These are phyloP conservation scores for Lutraria rhynchaena DNA, from an alignment of 1,140 invertebrate genomes.

Conservation along the genomic window DNA sequence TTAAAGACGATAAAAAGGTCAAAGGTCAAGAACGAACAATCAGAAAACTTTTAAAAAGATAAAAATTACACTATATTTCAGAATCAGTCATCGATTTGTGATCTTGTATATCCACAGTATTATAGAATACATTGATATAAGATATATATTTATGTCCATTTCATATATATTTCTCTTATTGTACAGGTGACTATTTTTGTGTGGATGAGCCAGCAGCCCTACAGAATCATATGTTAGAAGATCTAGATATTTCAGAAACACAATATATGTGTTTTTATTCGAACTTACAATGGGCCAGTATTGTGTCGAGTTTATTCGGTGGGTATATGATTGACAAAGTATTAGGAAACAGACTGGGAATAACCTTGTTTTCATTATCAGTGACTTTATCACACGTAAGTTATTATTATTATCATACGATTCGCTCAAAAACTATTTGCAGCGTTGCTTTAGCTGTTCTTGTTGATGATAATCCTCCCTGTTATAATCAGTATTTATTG, in stretches of 20 bases:
- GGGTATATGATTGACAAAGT: conserved; percentile 37
- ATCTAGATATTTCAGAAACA: conserved; percentile 36
- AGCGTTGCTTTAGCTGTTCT: neutral
- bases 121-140: neutral
- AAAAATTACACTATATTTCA: no score
- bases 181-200: conserved; percentile 38
- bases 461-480: neutral
- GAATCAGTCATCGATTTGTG: no score
- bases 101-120: no score
- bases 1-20: no score
- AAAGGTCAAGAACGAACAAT: no score
- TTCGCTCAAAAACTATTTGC: neutral
- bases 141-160: neutral
- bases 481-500: neutral
- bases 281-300: conserved; percentile 25
- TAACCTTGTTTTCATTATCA: conserved; percentile 4
- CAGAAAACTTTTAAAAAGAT: no score
- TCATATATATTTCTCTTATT: neutral
- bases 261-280: conserved; percentile 49
- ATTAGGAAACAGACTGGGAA: conserved; percentile 2
- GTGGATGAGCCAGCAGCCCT: conserved; percentile 18
- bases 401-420: neutral
- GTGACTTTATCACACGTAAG: conserved; percentile 6
- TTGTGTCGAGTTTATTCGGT: conserved; percentile 36
- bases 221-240: conserved; percentile 32